Base-by-base conservation (phyloP, 2,797 vertebrate genomes). In the Sebastes nivosus region DNA sequence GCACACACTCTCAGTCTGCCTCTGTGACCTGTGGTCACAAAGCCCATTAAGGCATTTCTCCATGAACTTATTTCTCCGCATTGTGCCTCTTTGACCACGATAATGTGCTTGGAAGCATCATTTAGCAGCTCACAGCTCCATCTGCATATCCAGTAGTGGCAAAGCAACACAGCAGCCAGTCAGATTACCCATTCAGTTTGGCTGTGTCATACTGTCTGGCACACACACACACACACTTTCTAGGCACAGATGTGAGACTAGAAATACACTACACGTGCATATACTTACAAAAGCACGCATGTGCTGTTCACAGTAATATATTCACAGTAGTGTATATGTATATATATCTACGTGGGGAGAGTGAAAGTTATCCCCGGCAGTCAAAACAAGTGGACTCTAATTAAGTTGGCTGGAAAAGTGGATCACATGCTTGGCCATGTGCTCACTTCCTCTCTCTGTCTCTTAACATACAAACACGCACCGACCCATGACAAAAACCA, bases 351-450 rank as follows among this genome's bases (percentile, higher is more conserved):
- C 42, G 0, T 46, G 36, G 1, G 22, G 6, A 58, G 18, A 22
- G 5, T 30, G 16, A 57, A 70, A 20, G 16, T 12, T 10, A 69
- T 58, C 27, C 46, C 29, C 4, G 6, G 32, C 16, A 57, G 9
- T 65, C 29, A 64, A 71, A 68, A 42, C 16, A 65, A 82, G 61
- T 14, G 2, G 32, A 67, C 12, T 38, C n/a, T 38, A 79, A 74
- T 87, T 66, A 61, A 81, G 46, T 68, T 10, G 30, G 32, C 55
- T 34, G 16, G 6, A 55, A 77, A 80, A 77, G 22, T 8, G 16
- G 58, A 55, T 80, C 93, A 93, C 90, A 85, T 91, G 92, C 60
- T 77, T 29, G 59, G 79, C 85, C 91, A 92, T 81, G 93, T 94
- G 91, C 30, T 0, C 42, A 29, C 50, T 32, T 60, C 66, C 38